Base-by-base conservation (phyloP, 1,140 invertebrate genomes). In the Nilaparvata lugens region DNA sequence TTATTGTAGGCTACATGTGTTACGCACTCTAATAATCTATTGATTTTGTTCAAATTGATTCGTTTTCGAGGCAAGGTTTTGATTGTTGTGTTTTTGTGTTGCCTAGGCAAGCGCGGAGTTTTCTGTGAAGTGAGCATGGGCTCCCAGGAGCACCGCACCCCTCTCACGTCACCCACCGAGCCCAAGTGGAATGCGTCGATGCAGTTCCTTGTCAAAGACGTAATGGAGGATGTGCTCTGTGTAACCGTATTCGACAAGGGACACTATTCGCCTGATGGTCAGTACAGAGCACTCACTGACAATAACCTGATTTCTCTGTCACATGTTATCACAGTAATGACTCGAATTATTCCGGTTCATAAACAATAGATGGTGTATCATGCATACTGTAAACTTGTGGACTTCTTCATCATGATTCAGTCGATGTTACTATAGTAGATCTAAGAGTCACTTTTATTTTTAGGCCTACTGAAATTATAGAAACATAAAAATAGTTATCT, bases 101-200 rank as follows among this genome's bases (percentile, higher is more conserved):
- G n/a, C n/a, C 2, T 58, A 68, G 67, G 62, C 9, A 66, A 67
- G 51, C 45, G 64, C 55, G 86, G 87, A 69, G 80, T 85, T 24
- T 91, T 88, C 70, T 89, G 87, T 74, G 87, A 89, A 77, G 86
- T 91, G 1, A 84, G 79, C 58, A 81, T 92, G 78, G 88, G 87
- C 2, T 83, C 82, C 9, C 87, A 89, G 73, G 83, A 86, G 69
- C 83, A 88, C 66, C 77, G 81, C 67, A 92, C 88, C 0, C 78
- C 79, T 62, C 76, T 85, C 2, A 75, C 76, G 24, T 80, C 76
- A 23, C 64, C 63, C 5, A 70, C 79, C 52, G 84, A 83, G 72
- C 85, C 87, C 16, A 76, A 85, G 60, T 92, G 88, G 88, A 88
- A 91, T 72, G 77, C 81, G 14, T 85, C 85, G n/a, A 91, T 91